Base-by-base conservation (phyloP, 2,113 vertebrate genomes). In the Brachionichthys hirsutus region DNA sequence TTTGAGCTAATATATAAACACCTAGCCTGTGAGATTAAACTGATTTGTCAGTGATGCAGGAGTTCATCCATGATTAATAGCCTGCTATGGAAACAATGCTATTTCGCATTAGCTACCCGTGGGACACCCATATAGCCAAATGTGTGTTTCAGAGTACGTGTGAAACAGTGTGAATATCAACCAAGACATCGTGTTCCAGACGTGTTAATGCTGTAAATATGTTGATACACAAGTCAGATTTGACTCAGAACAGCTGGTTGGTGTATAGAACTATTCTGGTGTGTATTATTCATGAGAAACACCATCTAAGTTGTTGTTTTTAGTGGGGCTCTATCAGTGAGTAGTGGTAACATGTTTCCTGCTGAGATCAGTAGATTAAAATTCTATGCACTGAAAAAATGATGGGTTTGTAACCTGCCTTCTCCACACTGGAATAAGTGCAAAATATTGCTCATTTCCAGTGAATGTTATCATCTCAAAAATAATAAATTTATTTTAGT, bases 21-120 rank as follows among this genome's bases (percentile, higher is more conserved):
- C 57, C 49, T 87, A 80, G 82, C 85, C 64, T 76, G 80, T 77
- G 88, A 91, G 89, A 89, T 88, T 79, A 89, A 84, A 63, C 84
- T 88, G 78, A 89, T 91, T 92, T 89, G 88, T 87, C 83, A 84
- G 86, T 91, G 88, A 89, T 90, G 86, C 88, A 85, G 86, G 82
- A 88, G 89, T 89, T 91, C 88, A 90, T 92, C 85, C 84, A 92
- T 91, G 89, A 91, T 90, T 92, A 91, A 91, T 89, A 88, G 86
- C 83, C 80, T 75, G 57, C 73, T 71, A 81, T 82, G 71, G 73
- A 89, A 90, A 89, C 88, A 88, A 87, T 89, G 89, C 86, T 90
- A 86, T 89, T 89, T 84, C 81, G 83, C 77, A 85, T 87, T 86
- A 81, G 83, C 82, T 84, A 90, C 89, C 88, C 88, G 84, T 85